These are phyloP conservation scores for Macrophya alboannulata DNA, from an alignment of 2,888 invertebrate genomes.

Conservation along the genomic window DNA sequence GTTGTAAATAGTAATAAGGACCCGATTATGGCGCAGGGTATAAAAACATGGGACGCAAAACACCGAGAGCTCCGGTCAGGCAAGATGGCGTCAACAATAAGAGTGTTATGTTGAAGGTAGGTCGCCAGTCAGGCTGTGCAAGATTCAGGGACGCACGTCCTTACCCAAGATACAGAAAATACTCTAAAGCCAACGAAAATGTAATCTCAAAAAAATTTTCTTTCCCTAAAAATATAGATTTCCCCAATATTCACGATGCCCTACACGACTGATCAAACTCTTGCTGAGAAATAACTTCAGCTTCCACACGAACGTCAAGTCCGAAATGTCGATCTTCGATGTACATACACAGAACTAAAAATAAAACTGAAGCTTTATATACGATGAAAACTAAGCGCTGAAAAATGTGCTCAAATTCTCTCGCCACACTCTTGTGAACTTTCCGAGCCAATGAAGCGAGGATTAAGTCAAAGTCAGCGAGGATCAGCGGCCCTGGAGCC, in stretches of 20 bases:
- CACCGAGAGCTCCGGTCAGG: conserved; percentile 2
- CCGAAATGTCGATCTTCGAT: background rate
- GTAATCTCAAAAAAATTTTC: background rate
- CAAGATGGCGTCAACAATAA: conserved; percentile 54
- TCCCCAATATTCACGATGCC: background rate
- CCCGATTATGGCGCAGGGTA: conserved; percentile 25
- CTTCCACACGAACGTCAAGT: background rate
- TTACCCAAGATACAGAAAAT: background rate
- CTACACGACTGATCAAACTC: background rate
- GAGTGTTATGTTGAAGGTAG: conserved; percentile 51
- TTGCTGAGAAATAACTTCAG: background rate
- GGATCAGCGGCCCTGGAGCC: conserved; percentile 42
- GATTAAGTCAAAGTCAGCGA: background rate
- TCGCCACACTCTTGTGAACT: background rate
- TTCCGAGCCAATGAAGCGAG: conserved; percentile 25
- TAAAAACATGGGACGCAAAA: conserved; percentile 11
- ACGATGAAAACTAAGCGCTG: background rate
- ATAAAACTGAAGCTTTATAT: background rate
- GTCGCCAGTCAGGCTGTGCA: conserved; percentile 51
- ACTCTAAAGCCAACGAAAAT: background rate
- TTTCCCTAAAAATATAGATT: background rate
- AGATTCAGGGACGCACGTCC: conserved; percentile 42
- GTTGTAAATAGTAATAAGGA: conserved; percentile 21
- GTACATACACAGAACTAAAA: background rate
- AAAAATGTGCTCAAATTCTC: conserved; percentile 3